phyloP scores from a whole-genome alignment of 92 coral and sea anemone species.

The Epizoanthus fatuus region DNA sequence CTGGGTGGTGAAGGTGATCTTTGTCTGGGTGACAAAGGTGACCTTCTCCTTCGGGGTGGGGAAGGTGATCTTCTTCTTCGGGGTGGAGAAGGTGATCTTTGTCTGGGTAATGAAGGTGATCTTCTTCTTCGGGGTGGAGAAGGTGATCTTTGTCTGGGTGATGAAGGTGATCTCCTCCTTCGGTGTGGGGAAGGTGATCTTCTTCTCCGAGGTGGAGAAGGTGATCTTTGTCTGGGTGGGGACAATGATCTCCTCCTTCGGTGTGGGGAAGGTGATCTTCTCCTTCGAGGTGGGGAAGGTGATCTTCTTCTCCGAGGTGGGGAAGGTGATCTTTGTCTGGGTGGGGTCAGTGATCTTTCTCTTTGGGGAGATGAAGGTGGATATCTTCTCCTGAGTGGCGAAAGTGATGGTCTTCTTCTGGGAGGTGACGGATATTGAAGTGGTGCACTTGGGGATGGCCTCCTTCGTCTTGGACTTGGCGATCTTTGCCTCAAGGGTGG shows the following conservation, averaged over 20 bases:
- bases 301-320: neutral
- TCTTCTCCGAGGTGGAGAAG: neutral
- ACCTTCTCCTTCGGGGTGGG: too few species aligned
- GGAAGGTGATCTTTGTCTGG: conserved; percentile 1
- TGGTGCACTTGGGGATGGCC: conserved; percentile 1
- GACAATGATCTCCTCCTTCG: conserved; percentile 16
- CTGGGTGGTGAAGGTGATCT: neutral
- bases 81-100: conserved; percentile 8
- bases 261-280: conserved; percentile 21
- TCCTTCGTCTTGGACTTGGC: neutral
- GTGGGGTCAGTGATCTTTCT: conserved; percentile 1
- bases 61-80: neutral
- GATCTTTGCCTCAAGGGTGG: conserved; percentile 1
- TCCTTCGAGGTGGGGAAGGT: conserved; percentile 5
- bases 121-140: conserved; percentile 1
- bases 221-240: neutral
- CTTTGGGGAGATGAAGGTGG: neutral
- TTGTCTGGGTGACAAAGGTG: neutral
- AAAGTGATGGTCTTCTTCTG: neutral
- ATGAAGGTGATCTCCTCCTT: conserved; percentile 8
- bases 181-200: neutral
- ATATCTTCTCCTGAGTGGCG: too few species aligned
- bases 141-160: neutral
- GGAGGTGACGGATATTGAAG: conserved; percentile 18
- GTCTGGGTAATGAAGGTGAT: neutral